These are phyloP conservation scores for Phallusia fumigata DNA, from an alignment of 23 tunicate species.

Conservation along the genomic window DNA sequence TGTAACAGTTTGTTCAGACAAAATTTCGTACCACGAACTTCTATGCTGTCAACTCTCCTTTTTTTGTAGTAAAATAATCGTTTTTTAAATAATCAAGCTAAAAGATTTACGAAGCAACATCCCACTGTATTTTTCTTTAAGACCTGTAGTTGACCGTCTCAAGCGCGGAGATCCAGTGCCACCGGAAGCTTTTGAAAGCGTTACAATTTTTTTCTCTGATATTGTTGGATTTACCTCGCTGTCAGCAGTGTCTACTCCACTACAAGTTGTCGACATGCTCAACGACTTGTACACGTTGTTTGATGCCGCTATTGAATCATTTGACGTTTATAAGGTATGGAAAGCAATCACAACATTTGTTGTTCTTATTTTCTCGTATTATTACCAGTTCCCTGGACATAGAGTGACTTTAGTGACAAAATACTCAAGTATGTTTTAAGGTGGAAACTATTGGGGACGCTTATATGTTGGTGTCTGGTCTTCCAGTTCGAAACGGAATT, in stretches of 20 bases:
- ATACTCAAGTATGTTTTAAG: slow-evolving; percentile 16
- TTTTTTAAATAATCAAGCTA: too few relatives aligned
- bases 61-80: too few relatives aligned
- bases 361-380: too few relatives aligned
- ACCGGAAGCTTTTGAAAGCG: slow-evolving; percentile 65
- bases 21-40: too few relatives aligned
- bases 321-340: slow-evolving; percentile 59
- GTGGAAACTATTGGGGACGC: slow-evolving; percentile 92
- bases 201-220: slow-evolving; percentile 70
- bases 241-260: slow-evolving; percentile 52
- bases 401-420: too few relatives aligned
- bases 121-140: too few relatives aligned
- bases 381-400: too few relatives aligned
- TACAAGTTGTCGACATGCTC: slow-evolving; percentile 68
- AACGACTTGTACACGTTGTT: slow-evolving; percentile 66
- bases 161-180: slow-evolving; percentile 54
- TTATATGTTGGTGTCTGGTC: slow-evolving; percentile 83
- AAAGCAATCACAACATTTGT: too few relatives aligned
- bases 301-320: slow-evolving; percentile 51
- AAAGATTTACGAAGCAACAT: too few relatives aligned
- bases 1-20: neutral
- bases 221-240: slow-evolving; percentile 69
- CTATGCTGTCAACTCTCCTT: too few relatives aligned
- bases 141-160: slow-evolving; percentile 53
- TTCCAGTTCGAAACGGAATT: slow-evolving; percentile 71